Evolutionary conservation across 2,888 invertebrate genomes (phyloP), one percentile per base, ranked within the genome.

Genomic region (Rugalucina vietnamica): DNA sequence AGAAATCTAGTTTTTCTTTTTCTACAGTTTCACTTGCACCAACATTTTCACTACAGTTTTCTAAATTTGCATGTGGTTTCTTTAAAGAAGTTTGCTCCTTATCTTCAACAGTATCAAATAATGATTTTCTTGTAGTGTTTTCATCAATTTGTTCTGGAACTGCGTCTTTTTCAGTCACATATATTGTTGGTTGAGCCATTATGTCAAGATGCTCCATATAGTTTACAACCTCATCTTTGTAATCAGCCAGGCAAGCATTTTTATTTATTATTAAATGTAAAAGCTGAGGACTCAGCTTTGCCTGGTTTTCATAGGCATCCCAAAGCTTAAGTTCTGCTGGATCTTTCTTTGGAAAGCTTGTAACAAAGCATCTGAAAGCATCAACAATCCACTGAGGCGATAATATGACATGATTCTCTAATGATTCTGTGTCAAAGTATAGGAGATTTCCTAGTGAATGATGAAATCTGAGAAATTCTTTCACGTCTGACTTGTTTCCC

Each of bases 301-400:
- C 83, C 43, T 39, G 54, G 29, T 79, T 72, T 50, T 83, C 76
- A 73, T 76, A 83, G 29, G 60, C 60, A 37, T 65, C 54, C 83
- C 83, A 83, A 10, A 76, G 36, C 3, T 29, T 36, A 2, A 76
- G 57, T 18, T 75, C 49, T 37, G 36, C 39, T 27, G 80, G 71
- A 60, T 81, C 43, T 75, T 78, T 82, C 34, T 80, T 57, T 18
- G 18, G 50, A n/a, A 74, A 69, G 69, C 81, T 82, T 4, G 82
- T 78, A 18, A 86, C 73, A 75, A 86, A 84, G 24, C 84, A 79
- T 50, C 76, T 86, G 60, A 87, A 87, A 0, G 79, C 83, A 73
- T 84, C 82, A 65, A 87, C 78, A 8, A 87, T 84, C 84, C 84
- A 87, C 69, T 84, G 84, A 24, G 87, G 87, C 14, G 75, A 65